Evolutionary conservation across 2,113 vertebrate species (phyloP).

Genomic region (Aegithalos caudatus): DNA sequence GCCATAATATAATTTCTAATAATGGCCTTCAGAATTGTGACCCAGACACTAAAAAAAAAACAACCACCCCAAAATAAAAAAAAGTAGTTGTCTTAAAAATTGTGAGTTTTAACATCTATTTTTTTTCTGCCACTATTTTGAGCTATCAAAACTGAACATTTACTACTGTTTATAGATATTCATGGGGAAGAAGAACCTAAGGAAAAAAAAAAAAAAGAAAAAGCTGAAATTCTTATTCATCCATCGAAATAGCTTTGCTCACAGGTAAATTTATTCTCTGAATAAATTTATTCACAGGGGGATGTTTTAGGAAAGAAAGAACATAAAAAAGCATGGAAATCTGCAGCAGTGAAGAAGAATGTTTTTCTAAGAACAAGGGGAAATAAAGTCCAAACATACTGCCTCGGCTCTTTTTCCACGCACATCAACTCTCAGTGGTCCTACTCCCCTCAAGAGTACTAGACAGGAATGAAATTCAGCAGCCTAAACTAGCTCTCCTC

Average conservation of each 20-base stretch:
- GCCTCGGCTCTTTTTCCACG: not conserved
- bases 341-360: not conserved
- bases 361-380: not conserved
- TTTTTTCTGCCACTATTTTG: not conserved
- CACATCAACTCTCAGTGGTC: not conserved
- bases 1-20: not conserved
- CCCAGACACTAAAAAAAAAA: not conserved
- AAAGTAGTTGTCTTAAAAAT: not conserved
- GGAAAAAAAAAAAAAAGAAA: not conserved
- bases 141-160: not conserved
- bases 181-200: not conserved
- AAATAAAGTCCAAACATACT: constrained; percentile 8
- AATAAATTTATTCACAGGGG: not conserved
- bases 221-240: not conserved
- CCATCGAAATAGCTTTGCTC: not conserved
- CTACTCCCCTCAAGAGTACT: not conserved
- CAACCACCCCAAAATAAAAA: rapidly evolving
- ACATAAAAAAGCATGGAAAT: not conserved
- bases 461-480: not conserved
- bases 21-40: not conserved
- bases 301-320: not conserved
- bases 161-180: not conserved
- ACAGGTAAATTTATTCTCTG: not conserved
- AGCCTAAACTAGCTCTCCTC: constrained; percentile 1
- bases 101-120: not conserved